These are phyloP conservation scores for Pocillopora meandrina DNA, from an alignment of 92 coral and sea anemone genomes.

Conservation along the genomic window DNA sequence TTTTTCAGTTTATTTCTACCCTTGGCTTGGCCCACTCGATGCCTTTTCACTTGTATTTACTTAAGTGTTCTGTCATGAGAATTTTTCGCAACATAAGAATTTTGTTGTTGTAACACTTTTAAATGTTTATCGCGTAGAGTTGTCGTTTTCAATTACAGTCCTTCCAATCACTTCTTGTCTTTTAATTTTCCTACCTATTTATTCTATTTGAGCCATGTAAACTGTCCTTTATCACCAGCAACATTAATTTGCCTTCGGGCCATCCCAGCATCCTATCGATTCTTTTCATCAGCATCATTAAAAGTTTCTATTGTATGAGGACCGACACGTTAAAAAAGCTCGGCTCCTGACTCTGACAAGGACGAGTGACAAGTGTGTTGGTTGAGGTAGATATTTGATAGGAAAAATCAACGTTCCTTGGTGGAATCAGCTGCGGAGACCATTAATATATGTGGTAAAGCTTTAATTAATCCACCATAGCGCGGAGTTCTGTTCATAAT, in stretches of 20 bases:
- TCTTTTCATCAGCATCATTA: background rate
- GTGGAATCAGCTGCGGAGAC: conserved; percentile 33
- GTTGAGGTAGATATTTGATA: conserved; percentile 15
- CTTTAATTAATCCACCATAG: conserved; percentile 1
- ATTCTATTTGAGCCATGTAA: conserved; percentile 20
- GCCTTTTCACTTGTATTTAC: background rate
- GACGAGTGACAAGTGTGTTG: conserved; percentile 14
- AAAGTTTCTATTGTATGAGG: background rate
- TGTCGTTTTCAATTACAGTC: background rate
- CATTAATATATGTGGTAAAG: conserved; percentile 30
- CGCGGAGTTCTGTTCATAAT: background rate
- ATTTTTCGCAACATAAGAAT: background rate
- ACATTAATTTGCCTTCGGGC: conserved; percentile 5
- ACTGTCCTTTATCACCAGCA: conserved; percentile 5
- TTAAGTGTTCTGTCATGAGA: background rate
- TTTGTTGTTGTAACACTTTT: conserved; percentile 3
- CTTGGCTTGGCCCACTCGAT: background rate
- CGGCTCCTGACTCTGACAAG: background rate
- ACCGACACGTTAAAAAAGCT: background rate
- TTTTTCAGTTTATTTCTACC: background rate
- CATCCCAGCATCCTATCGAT: background rate
- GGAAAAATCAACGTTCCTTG: background rate
- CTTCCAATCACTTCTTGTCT: background rate
- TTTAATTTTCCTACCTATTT: background rate
- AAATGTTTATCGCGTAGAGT: background rate